These are phyloP conservation scores for Sebastes matsubarae DNA, from an alignment of 2,797 vertebrate species.

Conservation along the genomic window DNA sequence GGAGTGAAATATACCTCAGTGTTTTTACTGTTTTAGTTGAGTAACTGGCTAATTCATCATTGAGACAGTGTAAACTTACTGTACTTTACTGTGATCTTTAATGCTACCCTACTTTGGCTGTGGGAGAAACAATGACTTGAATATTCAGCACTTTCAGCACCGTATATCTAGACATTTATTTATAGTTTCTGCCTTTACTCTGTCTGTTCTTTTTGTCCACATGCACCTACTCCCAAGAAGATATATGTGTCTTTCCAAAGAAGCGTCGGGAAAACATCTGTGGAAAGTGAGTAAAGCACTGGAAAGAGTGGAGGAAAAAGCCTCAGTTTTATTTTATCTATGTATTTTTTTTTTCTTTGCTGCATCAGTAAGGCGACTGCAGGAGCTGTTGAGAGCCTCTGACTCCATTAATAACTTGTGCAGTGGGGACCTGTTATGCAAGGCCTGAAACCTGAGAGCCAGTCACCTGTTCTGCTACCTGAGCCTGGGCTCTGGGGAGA, in stretches of 20 bases:
- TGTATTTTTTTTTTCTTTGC: conserved; percentile 23
- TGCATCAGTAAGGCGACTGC: conserved; percentile 28
- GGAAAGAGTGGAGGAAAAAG: conserved; percentile 22
- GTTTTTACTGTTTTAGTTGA: conserved; percentile 43
- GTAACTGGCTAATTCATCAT: conserved; percentile 53
- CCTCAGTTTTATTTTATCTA: conserved; percentile 25
- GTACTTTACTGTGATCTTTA: conserved; percentile 23
- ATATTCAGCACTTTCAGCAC: conserved; percentile 55
- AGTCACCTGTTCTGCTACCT: conserved; percentile 76
- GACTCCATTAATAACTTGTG: conserved; percentile 76
- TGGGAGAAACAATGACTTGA: conserved; percentile 33
- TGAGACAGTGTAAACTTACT: conserved; percentile 16
- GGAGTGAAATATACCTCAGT: conserved; percentile 52
- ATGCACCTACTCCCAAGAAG: conserved; percentile 25
- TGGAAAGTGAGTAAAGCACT: conserved; percentile 17
- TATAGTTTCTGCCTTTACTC: conserved; percentile 51
- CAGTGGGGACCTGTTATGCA: conserved; percentile 54
- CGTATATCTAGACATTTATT: conserved; percentile 54
- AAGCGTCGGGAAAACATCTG: conserved; percentile 19
- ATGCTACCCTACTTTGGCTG: conserved; percentile 38
- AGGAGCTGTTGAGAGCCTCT: conserved; percentile 28
- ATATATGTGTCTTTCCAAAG: conserved; percentile 26
- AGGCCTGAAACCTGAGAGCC: conserved; percentile 77
- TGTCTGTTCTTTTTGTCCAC: conserved; percentile 42
- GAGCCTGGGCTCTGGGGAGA: conserved; percentile 58